These are phyloP conservation scores for Erynnis tages DNA, from an alignment of 2,888 invertebrate species.

Conservation along the genomic window DNA sequence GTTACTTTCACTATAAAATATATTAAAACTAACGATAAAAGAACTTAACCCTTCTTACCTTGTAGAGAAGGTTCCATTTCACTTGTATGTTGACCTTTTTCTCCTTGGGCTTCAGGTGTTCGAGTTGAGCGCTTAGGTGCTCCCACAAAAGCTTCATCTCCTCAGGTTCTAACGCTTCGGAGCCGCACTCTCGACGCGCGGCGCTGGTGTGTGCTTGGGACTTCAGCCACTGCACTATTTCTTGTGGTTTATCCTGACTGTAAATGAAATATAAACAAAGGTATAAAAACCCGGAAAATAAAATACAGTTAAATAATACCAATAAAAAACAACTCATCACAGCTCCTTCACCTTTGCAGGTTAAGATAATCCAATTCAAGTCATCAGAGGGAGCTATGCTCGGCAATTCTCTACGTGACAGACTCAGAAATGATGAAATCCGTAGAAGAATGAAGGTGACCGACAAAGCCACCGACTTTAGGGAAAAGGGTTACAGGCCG, in stretches of 20 bases:
- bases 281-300: too few species aligned
- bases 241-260: constrained; percentile 68
- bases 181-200: constrained; percentile 85
- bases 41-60: constrained; percentile 74
- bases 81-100: constrained; percentile 87
- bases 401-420: too few species aligned
- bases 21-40: too few species aligned
- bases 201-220: constrained; percentile 83
- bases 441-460: too few species aligned
- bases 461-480: too few species aligned
- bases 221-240: constrained; percentile 86
- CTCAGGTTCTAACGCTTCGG: constrained; percentile 86
- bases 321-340: too few species aligned
- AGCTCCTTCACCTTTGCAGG: too few species aligned
- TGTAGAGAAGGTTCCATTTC: constrained; percentile 89
- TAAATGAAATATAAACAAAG: too few species aligned
- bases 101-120: constrained; percentile 39
- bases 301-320: background rate
- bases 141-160: constrained; percentile 66
- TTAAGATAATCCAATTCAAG: background rate
- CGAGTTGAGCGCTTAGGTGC: constrained; percentile 59
- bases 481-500: too few species aligned
- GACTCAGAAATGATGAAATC: too few species aligned
- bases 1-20: too few species aligned
- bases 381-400: background rate